Base-by-base conservation (phyloP, 2,888 invertebrate genomes). In the Teleogryllus oceanicus region DNA sequence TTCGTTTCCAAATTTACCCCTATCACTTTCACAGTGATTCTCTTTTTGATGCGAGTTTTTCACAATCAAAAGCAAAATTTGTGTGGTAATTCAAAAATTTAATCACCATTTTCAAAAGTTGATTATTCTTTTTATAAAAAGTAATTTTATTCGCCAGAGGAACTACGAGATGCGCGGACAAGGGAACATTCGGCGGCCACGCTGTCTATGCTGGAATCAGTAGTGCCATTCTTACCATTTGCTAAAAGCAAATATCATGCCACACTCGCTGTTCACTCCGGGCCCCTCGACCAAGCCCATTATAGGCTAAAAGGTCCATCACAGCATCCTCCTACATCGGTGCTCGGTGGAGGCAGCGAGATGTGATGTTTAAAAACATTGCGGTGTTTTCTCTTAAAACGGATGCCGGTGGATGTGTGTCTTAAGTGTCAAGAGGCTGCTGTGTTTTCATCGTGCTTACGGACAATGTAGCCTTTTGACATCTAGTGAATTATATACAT, bases 181-280 rank as follows among this genome's bases (percentile, higher is more conserved):
- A 4, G 62, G 62, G 62, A 62, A 62, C 62, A 62, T 12, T 62
- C 62, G 62, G 62, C n/a, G 62, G 62, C 62, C 62, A 62, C 62
- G 62, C 62, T 62, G 62, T 62, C 62, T 62, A 37, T n/a, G 62
- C 62, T 62, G 62, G 62, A 62, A 62, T 62, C 62, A 62, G 62
- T 62, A 18, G 62, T 62, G 62, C 62, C 62, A 62, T 5, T 62
- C 62, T n/a, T 12, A 62, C 5, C 13, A 62, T 62, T 13, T 18
- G n/a, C 62, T 62, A n/a, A 13, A 62, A 62, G 62, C 62, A 62
- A 62, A 62, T 18, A 11, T 12, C 62, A 62, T 62, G 11, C 62
- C 62, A 62, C 62, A 62, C 62, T 62, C 62, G 16, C n/a, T n/a
- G n/a, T 5, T 37, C n/a, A 12, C 62, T 62, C 62, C 62, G 62